phyloP scores from a whole-genome alignment of 2,797 vertebrate genomes.

The Yasuhikotakia modesta region DNA sequence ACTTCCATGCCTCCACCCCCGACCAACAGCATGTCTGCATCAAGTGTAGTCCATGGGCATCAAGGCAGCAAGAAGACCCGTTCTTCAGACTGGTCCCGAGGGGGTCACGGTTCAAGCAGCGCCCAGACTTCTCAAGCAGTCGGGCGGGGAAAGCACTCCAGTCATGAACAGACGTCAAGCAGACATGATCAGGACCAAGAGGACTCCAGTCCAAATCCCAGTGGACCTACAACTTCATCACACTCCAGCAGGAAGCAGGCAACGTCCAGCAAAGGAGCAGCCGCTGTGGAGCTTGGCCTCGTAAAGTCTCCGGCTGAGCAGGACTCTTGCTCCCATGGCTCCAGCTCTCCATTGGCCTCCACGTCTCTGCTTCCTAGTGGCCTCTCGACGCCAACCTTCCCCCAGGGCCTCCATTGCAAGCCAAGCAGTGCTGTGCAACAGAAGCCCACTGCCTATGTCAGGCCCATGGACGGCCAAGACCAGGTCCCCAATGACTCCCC shows the following conservation, averaged over 20 bases:
- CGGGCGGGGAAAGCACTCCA: conserved; percentile 79
- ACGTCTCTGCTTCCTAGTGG: conserved; percentile 88
- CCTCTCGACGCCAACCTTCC: conserved; percentile 86
- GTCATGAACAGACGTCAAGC: conserved; percentile 83
- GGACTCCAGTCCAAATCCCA: conserved; percentile 78
- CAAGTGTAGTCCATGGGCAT: conserved; percentile 77
- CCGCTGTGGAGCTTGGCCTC: conserved; percentile 57
- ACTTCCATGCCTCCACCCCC: conserved; percentile 69
- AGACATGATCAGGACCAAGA: conserved; percentile 85
- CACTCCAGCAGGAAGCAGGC: conserved; percentile 76
- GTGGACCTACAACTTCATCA: conserved; percentile 69
- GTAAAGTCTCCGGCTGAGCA: conserved; percentile 65
- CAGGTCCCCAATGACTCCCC: conserved; percentile 86
- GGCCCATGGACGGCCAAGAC: conserved; percentile 97
- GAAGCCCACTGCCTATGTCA: conserved; percentile 95
- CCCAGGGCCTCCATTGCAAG: conserved; percentile 85
- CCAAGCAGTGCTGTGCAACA: conserved; percentile 81
- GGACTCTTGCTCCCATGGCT: conserved; percentile 71
- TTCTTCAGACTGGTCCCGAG: conserved; percentile 83
- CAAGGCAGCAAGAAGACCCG: conserved; percentile 84
- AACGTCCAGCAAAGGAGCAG: conserved; percentile 68
- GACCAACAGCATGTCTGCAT: conserved; percentile 69
- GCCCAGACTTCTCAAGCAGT: conserved; percentile 55
- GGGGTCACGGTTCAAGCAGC: conserved; percentile 72
- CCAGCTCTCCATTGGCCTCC: conserved; percentile 88